Percentiles rank a stretch among this genome's conserved stretches.
These are phyloP conservation scores for Nemurella pictetii DNA, from an alignment of 2,888 invertebrate species.

Conservation along the genomic window DNA sequence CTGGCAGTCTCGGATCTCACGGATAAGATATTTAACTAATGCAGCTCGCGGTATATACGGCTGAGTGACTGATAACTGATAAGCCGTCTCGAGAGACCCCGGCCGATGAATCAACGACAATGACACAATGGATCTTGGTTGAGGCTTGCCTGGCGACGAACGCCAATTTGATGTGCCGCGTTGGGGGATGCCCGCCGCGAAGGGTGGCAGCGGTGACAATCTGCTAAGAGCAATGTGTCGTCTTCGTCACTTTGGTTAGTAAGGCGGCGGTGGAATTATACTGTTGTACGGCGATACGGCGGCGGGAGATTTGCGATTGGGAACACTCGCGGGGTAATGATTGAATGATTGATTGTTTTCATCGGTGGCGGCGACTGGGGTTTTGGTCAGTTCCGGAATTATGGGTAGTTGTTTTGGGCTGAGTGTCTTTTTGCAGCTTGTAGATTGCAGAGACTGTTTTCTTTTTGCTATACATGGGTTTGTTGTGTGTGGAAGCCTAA, in stretches of 20 bases:
- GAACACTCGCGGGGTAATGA: neutral
- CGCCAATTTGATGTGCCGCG: neutral
- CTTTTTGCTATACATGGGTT: too few relatives aligned
- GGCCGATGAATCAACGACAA: conserved; percentile 18
- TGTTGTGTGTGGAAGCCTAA: too few relatives aligned
- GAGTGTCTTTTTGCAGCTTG: too few relatives aligned
- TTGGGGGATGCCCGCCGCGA: neutral
- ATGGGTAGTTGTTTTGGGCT: too few relatives aligned
- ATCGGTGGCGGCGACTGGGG: neutral
- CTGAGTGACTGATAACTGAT: conserved; percentile 17
- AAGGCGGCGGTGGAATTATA: neutral
- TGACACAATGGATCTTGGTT: neutral
- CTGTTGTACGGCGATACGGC: neutral
- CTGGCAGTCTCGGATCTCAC: neutral
- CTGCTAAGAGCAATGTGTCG: neutral
- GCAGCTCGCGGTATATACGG: neutral
- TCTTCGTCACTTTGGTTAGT: neutral
- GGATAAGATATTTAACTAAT: conserved; percentile 7
- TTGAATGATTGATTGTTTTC: neutral
- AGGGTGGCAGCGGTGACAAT: neutral
- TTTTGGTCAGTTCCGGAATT: too few relatives aligned
- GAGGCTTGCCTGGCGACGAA: neutral
- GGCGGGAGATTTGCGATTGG: neutral
- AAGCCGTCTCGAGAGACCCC: conserved; percentile 3
- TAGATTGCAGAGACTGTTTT: too few relatives aligned